A percentile compares a stretch with the other conserved stretches of the same genome.
phyloP scores from a whole-genome alignment of 2,888 invertebrate genomes.

The Cyaniris semiargus region DNA sequence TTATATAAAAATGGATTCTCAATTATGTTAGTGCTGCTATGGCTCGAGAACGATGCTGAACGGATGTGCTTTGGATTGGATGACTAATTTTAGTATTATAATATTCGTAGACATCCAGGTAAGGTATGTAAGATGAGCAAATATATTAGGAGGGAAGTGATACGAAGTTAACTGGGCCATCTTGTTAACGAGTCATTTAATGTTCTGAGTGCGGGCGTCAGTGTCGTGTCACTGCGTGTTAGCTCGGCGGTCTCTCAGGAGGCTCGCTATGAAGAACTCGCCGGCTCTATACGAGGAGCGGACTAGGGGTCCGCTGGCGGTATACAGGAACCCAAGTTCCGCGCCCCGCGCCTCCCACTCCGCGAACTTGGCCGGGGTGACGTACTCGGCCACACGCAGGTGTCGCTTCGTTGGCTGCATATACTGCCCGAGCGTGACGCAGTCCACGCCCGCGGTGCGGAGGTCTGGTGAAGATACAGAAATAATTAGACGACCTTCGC shows the following conservation, averaged over 20 bases:
- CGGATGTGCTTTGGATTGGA: too few relatives aligned
- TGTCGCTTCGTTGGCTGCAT: conserved; percentile 99
- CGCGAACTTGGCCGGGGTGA: conserved; percentile 95
- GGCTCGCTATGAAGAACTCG: conserved; percentile 92
- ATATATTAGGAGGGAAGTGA: too few relatives aligned
- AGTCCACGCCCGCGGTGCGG: conserved; percentile 91
- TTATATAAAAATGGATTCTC: too few relatives aligned
- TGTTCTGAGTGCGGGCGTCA: too few relatives aligned
- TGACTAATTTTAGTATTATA: too few relatives aligned
- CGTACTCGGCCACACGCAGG: conserved; percentile 96
- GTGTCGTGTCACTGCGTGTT: conserved; percentile 56
- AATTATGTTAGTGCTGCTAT: too few relatives aligned
- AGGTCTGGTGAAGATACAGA: conserved; percentile 81
- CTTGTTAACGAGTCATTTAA: too few relatives aligned
- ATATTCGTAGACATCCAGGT: too few relatives aligned
- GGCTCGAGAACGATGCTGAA: too few relatives aligned
- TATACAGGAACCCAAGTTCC: conserved; percentile 95
- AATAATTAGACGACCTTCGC: neutral
- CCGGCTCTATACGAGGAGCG: conserved; percentile 99
- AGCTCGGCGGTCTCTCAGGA: conserved; percentile 83
- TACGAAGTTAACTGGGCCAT: too few relatives aligned
- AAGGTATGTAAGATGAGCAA: too few relatives aligned
- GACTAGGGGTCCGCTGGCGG: conserved; percentile 98
- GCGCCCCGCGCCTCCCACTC: conserved; percentile 91
- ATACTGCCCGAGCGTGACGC: conserved; percentile 98